A percentile compares a stretch with the other conserved stretches of the same genome.
Evolutionary conservation across 2,888 invertebrate species (phyloP).

Genomic region (Trachelus tabidus): DNA sequence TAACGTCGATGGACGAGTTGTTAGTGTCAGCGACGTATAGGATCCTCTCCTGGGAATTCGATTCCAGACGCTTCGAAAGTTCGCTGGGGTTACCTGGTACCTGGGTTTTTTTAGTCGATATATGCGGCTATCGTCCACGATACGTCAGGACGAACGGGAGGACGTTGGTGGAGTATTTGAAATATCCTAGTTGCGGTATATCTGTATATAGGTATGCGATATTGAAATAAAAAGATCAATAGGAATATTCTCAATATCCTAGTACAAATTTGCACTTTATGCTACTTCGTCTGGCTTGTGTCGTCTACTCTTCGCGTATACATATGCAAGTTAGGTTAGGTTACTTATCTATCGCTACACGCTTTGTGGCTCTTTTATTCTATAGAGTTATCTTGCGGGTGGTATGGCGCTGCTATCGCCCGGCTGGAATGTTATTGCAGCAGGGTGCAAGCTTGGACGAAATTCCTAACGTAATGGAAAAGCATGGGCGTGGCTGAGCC

Average conservation of each 20-base stretch:
- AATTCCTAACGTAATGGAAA: slow-evolving; percentile 44
- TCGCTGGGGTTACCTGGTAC: too few species aligned
- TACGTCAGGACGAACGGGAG: neutral
- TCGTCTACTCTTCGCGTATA: neutral
- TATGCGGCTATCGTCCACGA: neutral
- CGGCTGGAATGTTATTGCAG: slow-evolving; percentile 41
- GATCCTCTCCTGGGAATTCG: too few species aligned
- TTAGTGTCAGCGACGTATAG: too few species aligned
- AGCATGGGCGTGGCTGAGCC: slow-evolving; percentile 5
- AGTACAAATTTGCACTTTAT: neutral
- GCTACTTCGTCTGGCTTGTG: neutral
- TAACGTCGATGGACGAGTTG: too few species aligned
- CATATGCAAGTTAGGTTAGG: neutral
- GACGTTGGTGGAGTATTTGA: neutral
- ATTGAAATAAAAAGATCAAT: neutral
- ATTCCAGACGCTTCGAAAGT: too few species aligned
- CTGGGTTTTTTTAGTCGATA: neutral
- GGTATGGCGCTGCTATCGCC: neutral
- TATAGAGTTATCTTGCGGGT: neutral
- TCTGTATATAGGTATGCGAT: neutral
- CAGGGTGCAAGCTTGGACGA: slow-evolving; percentile 31
- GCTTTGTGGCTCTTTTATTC: neutral
- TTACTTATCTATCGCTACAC: neutral
- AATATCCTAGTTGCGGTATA: neutral
- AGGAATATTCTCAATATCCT: neutral